Conservation (phyloP, 2,113 vertebrate species). For the Tetrao urogallus region DNA sequence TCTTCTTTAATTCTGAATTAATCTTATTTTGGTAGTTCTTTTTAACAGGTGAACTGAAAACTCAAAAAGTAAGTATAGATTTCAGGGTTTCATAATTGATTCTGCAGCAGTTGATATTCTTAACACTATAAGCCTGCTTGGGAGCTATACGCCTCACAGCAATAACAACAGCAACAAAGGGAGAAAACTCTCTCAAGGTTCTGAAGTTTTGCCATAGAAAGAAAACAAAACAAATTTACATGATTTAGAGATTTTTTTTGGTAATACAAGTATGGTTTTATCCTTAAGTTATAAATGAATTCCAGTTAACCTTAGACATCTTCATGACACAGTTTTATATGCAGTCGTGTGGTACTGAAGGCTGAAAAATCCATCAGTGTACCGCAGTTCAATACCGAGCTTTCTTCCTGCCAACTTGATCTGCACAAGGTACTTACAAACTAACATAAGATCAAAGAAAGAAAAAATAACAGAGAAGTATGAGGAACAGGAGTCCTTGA, state of each 20-base stretch:
- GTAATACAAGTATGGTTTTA: neutral
- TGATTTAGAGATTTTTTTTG: neutral
- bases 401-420: neutral
- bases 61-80: neutral
- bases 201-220: neutral
- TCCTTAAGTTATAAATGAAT: neutral
- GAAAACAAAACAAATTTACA: neutral
- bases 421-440: neutral
- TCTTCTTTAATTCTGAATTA: neutral
- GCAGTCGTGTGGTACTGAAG: neutral
- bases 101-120: neutral
- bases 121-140: neutral
- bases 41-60: neutral
- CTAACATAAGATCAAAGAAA: neutral
- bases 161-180: neutral
- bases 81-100: neutral
- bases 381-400: neutral
- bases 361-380: neutral
- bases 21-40: neutral
- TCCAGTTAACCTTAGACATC: neutral
- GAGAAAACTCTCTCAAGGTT: neutral
- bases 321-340: neutral
- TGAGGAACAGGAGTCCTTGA: neutral
- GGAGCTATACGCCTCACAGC: neutral
- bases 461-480: neutral